Base-by-base conservation (phyloP, 2,113 vertebrate genomes). In the Corvus moneduloides region DNA sequence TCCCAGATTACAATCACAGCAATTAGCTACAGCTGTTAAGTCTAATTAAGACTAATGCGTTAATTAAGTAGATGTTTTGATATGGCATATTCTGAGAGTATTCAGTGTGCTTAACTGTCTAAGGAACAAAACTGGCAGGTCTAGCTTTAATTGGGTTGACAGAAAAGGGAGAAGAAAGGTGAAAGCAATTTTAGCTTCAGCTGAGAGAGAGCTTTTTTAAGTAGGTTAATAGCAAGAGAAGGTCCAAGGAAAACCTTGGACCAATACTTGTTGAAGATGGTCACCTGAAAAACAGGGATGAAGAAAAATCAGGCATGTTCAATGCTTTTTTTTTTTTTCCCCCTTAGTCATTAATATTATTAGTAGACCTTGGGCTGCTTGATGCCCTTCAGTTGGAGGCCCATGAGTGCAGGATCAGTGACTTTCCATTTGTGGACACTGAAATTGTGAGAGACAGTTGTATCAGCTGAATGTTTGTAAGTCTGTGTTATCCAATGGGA, bases 21-120 rank as follows among this genome's bases (percentile, higher is more conserved):
- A 91, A 48, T 97, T 93, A 91, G 61, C 43, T 90, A 39, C 49
- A 58, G 59, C 46, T 84, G 56, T 88, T 89, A 81, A 88, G 64
- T 90, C 78, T 95, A 96, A 95, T 95, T 89, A 94, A 94, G 35
- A 82, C 33, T 94, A 78, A 84, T 74, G 30, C 46, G 77, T 84
- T 91, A 90, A 92, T 92, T 92, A 96, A 89, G 33, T 61, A 91
- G 56, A 32, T 87, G 27, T 85, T 90, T 63, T 58, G 62, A 63
- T 91, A 28, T 30, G 75, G 61, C 10, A 20, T 64, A 52, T 68
- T 91, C 13, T 67, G 43, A 75, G 33, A 49, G 13, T 90, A 23
- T 77, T 92, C 33, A 46, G 11, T 87, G 32, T 69, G 46, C 33
- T 94, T 77, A 92, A 90, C 51, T 84, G 20, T 41, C 46, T 75